Evolutionary conservation across 1,140 invertebrate species (phyloP).

Genomic region (Aphis gossypii): DNA sequence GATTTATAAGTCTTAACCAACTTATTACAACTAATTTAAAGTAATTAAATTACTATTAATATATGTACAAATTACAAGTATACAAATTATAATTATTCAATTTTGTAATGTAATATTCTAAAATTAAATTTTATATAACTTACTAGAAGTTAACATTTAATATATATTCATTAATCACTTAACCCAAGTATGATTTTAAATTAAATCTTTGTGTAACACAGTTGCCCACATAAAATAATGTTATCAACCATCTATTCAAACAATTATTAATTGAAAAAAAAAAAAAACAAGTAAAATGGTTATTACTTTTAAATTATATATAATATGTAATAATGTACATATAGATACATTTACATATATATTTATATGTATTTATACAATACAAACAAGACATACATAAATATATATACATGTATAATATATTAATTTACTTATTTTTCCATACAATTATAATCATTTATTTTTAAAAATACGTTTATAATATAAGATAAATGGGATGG

Average conservation of each 20-base stretch:
- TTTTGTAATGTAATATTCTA: not conserved
- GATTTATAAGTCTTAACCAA: not conserved
- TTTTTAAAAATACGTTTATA: not conserved
- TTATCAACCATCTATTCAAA: not conserved
- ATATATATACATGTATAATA: not conserved
- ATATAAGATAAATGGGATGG: conserved; percentile 5
- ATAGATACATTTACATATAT: not conserved
- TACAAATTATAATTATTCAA: conserved; percentile 35
- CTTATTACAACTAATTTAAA: conserved; percentile 8
- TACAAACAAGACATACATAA: not conserved
- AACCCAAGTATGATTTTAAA: not conserved
- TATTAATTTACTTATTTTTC: not conserved
- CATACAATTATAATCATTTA: not conserved
- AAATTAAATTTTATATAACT: conserved; percentile 29
- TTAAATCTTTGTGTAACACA: not conserved
- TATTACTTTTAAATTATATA: not conserved
- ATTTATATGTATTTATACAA: conserved; percentile 24
- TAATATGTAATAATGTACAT: not conserved
- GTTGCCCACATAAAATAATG: not conserved
- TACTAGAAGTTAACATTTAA: conserved; percentile 35
- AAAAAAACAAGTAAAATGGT: not conserved
- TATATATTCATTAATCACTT: conserved; percentile 13
- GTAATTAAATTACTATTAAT: conserved; percentile 17
- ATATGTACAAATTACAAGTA: conserved; percentile 47
- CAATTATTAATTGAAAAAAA: conserved; percentile 20